These are phyloP conservation scores for Staurois parvus DNA, from an alignment of 2,797 vertebrate genomes.

Conservation along the genomic window DNA sequence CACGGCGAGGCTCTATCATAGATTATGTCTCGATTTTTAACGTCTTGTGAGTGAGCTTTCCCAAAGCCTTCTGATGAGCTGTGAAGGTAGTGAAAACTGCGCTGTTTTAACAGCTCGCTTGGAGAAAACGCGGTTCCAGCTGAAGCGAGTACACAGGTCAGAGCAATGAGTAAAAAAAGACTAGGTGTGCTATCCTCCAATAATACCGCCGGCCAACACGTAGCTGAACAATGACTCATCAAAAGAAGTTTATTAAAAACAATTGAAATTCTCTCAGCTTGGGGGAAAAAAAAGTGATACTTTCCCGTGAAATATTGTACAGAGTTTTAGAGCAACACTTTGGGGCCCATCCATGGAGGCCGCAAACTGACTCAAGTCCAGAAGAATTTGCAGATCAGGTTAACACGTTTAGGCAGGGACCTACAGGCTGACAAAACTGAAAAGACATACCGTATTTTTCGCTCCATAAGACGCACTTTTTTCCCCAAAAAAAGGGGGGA, in stretches of 20 bases:
- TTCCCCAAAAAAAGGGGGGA: too few species aligned
- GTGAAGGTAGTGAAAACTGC: slow-evolving; percentile 44
- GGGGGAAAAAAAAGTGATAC: slow-evolving; percentile 26
- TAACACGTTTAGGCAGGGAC: too few species aligned
- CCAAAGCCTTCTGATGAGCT: slow-evolving; percentile 55
- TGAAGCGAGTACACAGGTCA: background rate
- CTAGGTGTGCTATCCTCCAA: slow-evolving; percentile 35
- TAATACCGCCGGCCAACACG: slow-evolving; percentile 27
- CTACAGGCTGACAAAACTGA: too few species aligned
- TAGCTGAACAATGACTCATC: slow-evolving; percentile 51
- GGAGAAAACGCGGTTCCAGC: background rate
- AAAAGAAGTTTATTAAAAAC: slow-evolving; percentile 79
- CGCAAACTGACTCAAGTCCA: too few species aligned
- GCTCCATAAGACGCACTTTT: too few species aligned
- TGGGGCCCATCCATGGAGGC: too few species aligned
- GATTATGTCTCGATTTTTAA: slow-evolving; percentile 42
- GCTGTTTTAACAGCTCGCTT: slow-evolving; percentile 17
- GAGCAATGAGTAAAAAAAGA: slow-evolving; percentile 12
- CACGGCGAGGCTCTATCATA: background rate
- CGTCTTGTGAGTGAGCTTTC: slow-evolving; percentile 40
- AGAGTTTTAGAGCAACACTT: too few species aligned
- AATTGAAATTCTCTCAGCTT: slow-evolving; percentile 71
- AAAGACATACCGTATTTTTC: too few species aligned
- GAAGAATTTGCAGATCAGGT: too few species aligned
- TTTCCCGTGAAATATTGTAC: slow-evolving; percentile 2